A percentile compares a stretch with the other conserved stretches of the same genome.
These are phyloP conservation scores for Sycophila texana DNA, from an alignment of 2,888 invertebrate genomes.

Conservation along the genomic window DNA sequence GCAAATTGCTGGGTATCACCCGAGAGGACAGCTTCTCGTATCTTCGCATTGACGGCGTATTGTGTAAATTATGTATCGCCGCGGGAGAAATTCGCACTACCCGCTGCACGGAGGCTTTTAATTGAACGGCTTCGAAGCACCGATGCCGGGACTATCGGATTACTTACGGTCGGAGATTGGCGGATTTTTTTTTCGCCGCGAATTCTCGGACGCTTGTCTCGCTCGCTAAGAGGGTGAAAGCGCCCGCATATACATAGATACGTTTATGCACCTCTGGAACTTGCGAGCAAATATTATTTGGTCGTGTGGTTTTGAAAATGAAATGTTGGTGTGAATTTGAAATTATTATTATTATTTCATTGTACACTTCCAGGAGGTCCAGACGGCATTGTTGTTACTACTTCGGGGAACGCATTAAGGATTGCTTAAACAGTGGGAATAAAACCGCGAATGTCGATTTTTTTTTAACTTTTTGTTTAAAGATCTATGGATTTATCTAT, in stretches of 20 bases:
- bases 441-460: too few relatives aligned
- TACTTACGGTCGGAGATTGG: slow-evolving; percentile 13
- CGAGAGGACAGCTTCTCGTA: not conserved
- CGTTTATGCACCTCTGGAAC: not conserved
- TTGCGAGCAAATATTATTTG: not conserved
- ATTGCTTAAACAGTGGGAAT: too few relatives aligned
- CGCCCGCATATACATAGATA: not conserved
- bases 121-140: not conserved
- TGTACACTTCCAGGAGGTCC: not conserved
- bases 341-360: not conserved
- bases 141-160: slow-evolving; percentile 33
- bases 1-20: not conserved
- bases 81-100: slow-evolving; percentile 19
- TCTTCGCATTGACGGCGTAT: not conserved
- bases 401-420: too few relatives aligned
- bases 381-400: not conserved
- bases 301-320: too few relatives aligned
- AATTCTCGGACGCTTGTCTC: not conserved
- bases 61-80: not conserved
- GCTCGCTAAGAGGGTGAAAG: slow-evolving; percentile 44
- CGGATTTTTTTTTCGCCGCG: slow-evolving; percentile 7
- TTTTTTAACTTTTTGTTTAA: too few relatives aligned
- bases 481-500: slow-evolving; percentile 7
- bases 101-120: slow-evolving; percentile 18
- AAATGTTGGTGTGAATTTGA: not conserved